Evolutionary conservation across 2,888 invertebrate genomes (phyloP).

Genomic region (Harpalus rufipes): DNA sequence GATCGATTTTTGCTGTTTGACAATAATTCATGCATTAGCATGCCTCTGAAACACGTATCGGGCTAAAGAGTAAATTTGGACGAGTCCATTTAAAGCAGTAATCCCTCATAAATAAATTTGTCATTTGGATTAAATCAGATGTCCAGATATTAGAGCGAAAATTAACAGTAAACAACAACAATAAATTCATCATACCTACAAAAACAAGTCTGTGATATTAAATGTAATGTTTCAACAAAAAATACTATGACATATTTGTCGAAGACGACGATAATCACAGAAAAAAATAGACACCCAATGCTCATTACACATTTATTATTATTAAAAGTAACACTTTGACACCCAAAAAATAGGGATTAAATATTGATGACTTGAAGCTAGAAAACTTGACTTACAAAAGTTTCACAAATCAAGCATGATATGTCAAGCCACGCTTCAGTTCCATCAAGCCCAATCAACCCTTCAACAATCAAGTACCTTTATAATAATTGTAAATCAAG

Average conservation of each 20-base stretch:
- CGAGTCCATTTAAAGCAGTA: background rate
- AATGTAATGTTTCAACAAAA: background rate
- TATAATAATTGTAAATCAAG: too few species aligned
- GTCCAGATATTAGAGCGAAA: background rate
- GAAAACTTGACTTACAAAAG: too few species aligned
- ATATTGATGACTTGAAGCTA: too few species aligned
- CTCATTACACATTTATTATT: too few species aligned
- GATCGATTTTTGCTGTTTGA: background rate
- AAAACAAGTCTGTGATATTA: background rate
- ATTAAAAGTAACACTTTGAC: too few species aligned
- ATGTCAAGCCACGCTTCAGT: too few species aligned
- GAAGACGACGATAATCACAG: background rate
- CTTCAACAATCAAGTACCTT: too few species aligned
- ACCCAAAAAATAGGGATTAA: too few species aligned
- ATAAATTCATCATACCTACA: constrained; percentile 4
- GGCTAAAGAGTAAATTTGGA: background rate
- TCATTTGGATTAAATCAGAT: constrained; percentile 3
- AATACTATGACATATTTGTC: background rate
- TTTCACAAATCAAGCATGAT: too few species aligned
- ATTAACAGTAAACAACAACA: constrained; percentile 14
- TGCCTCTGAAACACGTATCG: background rate
- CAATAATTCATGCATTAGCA: background rate
- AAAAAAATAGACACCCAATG: background rate
- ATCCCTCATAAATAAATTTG: constrained; percentile 24
- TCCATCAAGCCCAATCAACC: too few species aligned